Conservation (phyloP, 2,113 vertebrate genomes). For the Marcusenius ussheri region DNA sequence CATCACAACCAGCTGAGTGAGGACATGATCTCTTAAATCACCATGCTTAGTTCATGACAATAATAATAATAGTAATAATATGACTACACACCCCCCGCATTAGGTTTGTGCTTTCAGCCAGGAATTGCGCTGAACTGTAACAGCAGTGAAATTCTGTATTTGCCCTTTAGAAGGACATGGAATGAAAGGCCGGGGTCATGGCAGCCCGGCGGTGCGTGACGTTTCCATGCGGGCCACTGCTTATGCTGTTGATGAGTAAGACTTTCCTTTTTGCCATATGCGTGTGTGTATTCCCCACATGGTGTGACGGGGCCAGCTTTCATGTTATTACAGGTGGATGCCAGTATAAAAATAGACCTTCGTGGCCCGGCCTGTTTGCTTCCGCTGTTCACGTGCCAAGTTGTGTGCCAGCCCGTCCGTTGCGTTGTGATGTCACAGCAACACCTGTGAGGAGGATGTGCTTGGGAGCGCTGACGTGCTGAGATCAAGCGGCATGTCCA, state of each 20-base stretch:
- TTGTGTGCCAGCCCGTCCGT: slow-evolving; percentile 19
- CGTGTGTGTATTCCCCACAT: neutral
- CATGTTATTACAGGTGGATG: neutral
- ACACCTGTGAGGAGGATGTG: neutral
- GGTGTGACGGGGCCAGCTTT: too few relatives aligned
- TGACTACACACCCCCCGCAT: neutral
- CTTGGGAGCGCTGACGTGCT: neutral
- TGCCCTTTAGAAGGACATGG: neutral
- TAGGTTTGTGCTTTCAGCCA: neutral
- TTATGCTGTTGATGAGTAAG: slow-evolving; percentile 19
- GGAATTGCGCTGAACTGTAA: neutral
- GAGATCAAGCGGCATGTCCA: neutral
- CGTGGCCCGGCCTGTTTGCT: neutral
- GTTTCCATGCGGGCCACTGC: neutral
- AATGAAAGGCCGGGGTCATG: slow-evolving; percentile 32
- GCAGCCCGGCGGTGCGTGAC: neutral
- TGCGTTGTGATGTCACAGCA: slow-evolving; percentile 7
- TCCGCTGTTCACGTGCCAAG: slow-evolving; percentile 28
- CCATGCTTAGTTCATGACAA: neutral
- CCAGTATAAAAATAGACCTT: neutral
- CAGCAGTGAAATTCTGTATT: neutral
- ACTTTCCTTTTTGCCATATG: neutral
- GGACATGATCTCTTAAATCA: neutral
- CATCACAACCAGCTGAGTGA: neutral
- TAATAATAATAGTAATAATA: neutral